Evolutionary conservation across 1,140 invertebrate species (phyloP).

Genomic region (Drosophila mauritiana): DNA sequence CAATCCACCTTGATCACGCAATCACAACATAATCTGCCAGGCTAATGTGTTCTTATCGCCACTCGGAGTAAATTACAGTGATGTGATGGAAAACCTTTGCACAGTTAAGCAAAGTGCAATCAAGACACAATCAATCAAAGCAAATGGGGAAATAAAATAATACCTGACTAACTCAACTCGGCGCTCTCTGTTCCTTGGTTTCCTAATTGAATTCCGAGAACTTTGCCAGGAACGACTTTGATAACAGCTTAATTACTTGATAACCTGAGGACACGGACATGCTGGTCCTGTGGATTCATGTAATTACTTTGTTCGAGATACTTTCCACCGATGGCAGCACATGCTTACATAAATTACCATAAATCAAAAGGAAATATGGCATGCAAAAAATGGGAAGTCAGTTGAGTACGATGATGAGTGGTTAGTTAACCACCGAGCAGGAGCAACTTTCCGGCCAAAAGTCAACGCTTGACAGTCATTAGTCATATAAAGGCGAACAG

Average conservation of each 20-base stretch:
- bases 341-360: constrained; percentile 49
- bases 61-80: constrained; percentile 33
- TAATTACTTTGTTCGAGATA: constrained; percentile 43
- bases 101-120: constrained; percentile 38
- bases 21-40: constrained; percentile 34
- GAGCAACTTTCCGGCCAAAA: constrained; percentile 50
- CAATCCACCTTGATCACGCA: constrained; percentile 35
- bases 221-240: constrained; percentile 25
- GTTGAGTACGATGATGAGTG: constrained; percentile 16
- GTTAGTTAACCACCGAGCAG: constrained; percentile 25
- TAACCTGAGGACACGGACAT: constrained; percentile 29
- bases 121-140: constrained; percentile 50
- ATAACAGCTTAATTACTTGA: constrained; percentile 52
- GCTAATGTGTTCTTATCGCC: constrained; percentile 26
- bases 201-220: constrained; percentile 37
- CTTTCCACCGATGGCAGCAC: constrained; percentile 19
- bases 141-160: constrained; percentile 25
- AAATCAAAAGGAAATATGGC: constrained; percentile 40
- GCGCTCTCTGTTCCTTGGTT: background rate
- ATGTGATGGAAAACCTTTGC: constrained; percentile 21
- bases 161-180: constrained; percentile 2
- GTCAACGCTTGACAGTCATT: constrained; percentile 74
- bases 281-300: constrained; percentile 32
- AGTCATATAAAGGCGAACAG: constrained; percentile 60
- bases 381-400: background rate